phyloP scores from a whole-genome alignment of 2,888 invertebrate genomes.

The Ormyrus nitidulus region DNA sequence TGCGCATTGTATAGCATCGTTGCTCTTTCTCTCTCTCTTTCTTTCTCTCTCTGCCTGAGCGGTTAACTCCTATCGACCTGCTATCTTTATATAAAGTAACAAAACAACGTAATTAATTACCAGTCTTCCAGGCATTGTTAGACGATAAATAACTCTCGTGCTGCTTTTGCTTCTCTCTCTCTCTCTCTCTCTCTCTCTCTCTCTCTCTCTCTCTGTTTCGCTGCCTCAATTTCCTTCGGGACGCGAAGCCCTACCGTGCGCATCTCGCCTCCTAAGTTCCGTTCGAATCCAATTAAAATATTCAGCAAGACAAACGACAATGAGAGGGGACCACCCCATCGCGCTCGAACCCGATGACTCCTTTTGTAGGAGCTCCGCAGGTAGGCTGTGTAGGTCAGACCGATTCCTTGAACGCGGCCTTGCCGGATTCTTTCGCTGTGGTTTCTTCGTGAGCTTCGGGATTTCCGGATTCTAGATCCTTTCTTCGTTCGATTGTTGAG shows the following conservation, averaged over 20 bases:
- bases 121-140: conserved; percentile 74
- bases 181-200: conserved; percentile 37
- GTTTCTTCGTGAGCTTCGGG: not conserved
- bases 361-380: conserved; percentile 48
- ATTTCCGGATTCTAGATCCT: not conserved
- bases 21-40: conserved; percentile 61
- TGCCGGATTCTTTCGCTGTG: not conserved
- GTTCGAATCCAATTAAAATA: conserved; percentile 73
- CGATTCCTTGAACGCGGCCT: not conserved
- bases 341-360: conserved; percentile 49
- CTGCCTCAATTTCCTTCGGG: conserved; percentile 32
- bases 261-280: conserved; percentile 44
- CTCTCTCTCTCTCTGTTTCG: conserved; percentile 50
- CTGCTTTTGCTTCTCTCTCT: conserved; percentile 57
- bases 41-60: conserved; percentile 52
- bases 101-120: conserved; percentile 75
- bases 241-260: conserved; percentile 30
- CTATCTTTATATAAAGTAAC: conserved; percentile 75
- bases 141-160: conserved; percentile 73
- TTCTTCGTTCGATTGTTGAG: not conserved
- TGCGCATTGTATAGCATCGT: conserved; percentile 74
- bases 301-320: conserved; percentile 75
- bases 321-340: conserved; percentile 63
- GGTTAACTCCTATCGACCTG: conserved; percentile 73
- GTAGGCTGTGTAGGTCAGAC: not conserved